Percentiles rank a stretch among this genome's conserved stretches.
Evolutionary conservation across 2,888 invertebrate genomes (phyloP).

Genomic region (Tetragnatha montana): DNA sequence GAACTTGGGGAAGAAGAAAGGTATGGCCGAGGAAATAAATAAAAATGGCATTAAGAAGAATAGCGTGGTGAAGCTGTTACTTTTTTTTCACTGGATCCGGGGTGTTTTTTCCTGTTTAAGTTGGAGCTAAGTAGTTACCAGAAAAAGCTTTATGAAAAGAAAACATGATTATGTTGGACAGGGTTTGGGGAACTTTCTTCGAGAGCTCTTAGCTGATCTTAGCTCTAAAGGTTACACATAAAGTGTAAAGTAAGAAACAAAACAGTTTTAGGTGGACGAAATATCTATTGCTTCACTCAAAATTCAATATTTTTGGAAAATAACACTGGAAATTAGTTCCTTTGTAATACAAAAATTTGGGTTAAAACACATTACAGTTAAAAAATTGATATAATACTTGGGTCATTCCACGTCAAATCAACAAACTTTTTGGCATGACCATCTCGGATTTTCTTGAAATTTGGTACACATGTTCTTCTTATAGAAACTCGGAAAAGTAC

Average conservation of each 20-base stretch:
- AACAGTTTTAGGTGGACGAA: too few relatives aligned
- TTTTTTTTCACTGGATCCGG: not conserved
- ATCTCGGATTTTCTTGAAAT: too few relatives aligned
- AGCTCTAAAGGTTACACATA: not conserved
- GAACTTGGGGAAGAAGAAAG: not conserved
- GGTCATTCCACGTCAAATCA: too few relatives aligned
- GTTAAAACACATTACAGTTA: too few relatives aligned
- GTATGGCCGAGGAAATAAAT: not conserved
- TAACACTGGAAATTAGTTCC: too few relatives aligned
- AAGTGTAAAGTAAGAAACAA: not conserved
- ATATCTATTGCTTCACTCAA: too few relatives aligned
- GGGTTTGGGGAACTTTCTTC: not conserved
- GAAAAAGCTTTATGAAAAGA: constrained; percentile 1
- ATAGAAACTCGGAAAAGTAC: too few relatives aligned
- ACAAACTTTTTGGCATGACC: too few relatives aligned
- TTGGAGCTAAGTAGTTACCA: constrained; percentile 1
- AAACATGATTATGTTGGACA: not conserved
- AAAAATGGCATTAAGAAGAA: constrained; percentile 2
- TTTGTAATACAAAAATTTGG: too few relatives aligned
- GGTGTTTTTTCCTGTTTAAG: not conserved
- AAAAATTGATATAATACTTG: too few relatives aligned
- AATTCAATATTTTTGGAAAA: too few relatives aligned
- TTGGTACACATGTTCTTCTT: too few relatives aligned
- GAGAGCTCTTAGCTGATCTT: not conserved
- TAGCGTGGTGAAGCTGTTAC: not conserved